A percentile compares a stretch with the other conserved stretches of the same genome.
phyloP scores from a whole-genome alignment of 2,797 vertebrate species.

The Lophotriccus pileatus region DNA sequence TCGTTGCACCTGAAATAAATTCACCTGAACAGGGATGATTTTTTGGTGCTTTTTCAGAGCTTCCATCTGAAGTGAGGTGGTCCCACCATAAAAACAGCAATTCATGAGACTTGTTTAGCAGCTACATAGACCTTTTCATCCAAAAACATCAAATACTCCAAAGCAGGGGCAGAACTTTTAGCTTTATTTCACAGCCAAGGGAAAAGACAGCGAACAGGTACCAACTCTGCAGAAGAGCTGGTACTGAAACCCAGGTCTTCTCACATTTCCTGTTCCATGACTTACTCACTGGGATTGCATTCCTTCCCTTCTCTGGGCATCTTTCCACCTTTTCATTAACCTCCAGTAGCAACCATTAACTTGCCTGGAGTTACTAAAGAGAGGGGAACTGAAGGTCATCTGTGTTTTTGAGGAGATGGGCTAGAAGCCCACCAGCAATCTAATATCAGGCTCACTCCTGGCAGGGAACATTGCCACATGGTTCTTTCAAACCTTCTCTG shows the following conservation, averaged over 20 bases:
- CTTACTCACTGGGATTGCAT: background rate
- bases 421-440: conserved; percentile 27
- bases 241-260: background rate
- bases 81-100: background rate
- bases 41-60: background rate
- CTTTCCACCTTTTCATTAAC: conserved; percentile 43
- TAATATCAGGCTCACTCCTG: conserved; percentile 13
- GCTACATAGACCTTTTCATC: background rate
- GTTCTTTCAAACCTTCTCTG: conserved; percentile 39
- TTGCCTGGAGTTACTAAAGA: conserved; percentile 12
- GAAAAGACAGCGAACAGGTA: background rate
- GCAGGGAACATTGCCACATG: background rate
- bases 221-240: background rate
- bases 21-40: background rate
- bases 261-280: background rate
- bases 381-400: conserved; percentile 38
- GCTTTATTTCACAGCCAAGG: background rate
- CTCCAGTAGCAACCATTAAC: conserved; percentile 29
- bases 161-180: background rate
- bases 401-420: conserved; percentile 38
- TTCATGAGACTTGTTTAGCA: background rate
- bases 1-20: background rate
- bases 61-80: background rate
- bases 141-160: background rate
- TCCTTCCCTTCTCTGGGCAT: conserved; percentile 16